These are phyloP conservation scores for Xiphophorus hellerii DNA, from an alignment of 2,113 vertebrate species.

Conservation along the genomic window DNA sequence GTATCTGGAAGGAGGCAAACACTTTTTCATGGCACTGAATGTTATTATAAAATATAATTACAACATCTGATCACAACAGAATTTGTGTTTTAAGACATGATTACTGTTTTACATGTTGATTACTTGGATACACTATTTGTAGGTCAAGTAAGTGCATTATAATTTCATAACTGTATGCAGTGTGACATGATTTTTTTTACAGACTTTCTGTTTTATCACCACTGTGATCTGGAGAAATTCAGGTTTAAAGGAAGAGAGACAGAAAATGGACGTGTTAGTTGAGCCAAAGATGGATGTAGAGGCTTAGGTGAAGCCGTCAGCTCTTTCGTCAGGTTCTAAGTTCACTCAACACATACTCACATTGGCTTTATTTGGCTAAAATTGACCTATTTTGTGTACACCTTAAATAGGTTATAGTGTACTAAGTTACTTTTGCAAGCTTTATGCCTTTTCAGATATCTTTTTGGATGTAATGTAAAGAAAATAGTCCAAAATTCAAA, in stretches of 20 bases:
- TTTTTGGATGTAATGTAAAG: not conserved
- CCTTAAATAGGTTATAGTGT: not conserved
- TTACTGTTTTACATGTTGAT: too few relatives aligned
- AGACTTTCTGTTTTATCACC: slow-evolving; percentile 11
- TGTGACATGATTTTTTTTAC: not conserved
- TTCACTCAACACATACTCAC: slow-evolving; percentile 71
- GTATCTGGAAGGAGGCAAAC: too few relatives aligned
- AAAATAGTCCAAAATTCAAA: not conserved
- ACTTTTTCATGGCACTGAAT: too few relatives aligned
- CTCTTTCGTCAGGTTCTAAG: slow-evolving; percentile 75
- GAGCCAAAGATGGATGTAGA: slow-evolving; percentile 55
- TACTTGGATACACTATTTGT: too few relatives aligned
- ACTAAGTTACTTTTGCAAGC: not conserved
- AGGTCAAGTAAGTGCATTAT: too few relatives aligned
- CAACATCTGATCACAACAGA: too few relatives aligned
- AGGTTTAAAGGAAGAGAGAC: slow-evolving; percentile 52
- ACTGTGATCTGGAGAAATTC: slow-evolving; percentile 28
- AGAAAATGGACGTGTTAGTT: slow-evolving; percentile 2
- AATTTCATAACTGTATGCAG: too few relatives aligned
- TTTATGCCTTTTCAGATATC: not conserved
- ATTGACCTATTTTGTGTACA: slow-evolving; percentile 60
- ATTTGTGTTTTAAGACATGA: too few relatives aligned
- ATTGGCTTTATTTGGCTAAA: slow-evolving; percentile 59
- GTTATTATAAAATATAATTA: too few relatives aligned
- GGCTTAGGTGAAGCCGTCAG: slow-evolving; percentile 72